Percentiles rank a stretch among this genome's conserved stretches.
phyloP scores from a whole-genome alignment of 2,113 vertebrate genomes.

The Anser cygnoides region DNA sequence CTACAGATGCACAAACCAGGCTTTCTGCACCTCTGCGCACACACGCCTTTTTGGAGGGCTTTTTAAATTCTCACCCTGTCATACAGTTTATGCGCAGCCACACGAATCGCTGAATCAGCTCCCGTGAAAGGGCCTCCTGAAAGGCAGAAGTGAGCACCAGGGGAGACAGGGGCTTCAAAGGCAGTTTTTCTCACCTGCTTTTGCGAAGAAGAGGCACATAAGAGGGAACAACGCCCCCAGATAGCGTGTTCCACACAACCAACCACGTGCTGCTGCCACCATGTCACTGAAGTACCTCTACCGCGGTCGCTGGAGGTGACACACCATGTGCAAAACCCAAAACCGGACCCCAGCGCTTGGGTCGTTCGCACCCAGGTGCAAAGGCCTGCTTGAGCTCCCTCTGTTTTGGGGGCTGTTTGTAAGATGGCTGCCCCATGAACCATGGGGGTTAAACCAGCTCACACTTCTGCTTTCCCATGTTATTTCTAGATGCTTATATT shows the following conservation, averaged over 20 bases:
- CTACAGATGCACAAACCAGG: background rate
- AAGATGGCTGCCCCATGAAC: background rate
- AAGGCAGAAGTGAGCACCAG: background rate
- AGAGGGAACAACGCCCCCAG: background rate
- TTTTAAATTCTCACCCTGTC: background rate
- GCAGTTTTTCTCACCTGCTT: background rate
- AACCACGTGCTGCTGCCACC: background rate
- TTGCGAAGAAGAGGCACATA: background rate
- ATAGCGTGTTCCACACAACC: background rate
- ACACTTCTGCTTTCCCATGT: background rate
- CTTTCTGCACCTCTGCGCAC: background rate
- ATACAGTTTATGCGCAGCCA: background rate
- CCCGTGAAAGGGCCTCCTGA: background rate
- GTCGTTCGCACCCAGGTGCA: background rate
- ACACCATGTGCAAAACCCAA: background rate
- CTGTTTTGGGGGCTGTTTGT: background rate
- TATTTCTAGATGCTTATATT: slow-evolving; percentile 52
- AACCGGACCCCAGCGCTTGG: background rate
- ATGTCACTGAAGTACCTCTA: background rate
- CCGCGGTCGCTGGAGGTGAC: background rate
- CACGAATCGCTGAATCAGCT: background rate
- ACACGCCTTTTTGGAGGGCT: background rate
- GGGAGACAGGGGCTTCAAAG: background rate
- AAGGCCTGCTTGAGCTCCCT: background rate
- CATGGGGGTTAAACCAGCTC: accelerated